Evolutionary conservation across 2,888 invertebrate genomes (phyloP).

Genomic region (Morpho achilles): DNA sequence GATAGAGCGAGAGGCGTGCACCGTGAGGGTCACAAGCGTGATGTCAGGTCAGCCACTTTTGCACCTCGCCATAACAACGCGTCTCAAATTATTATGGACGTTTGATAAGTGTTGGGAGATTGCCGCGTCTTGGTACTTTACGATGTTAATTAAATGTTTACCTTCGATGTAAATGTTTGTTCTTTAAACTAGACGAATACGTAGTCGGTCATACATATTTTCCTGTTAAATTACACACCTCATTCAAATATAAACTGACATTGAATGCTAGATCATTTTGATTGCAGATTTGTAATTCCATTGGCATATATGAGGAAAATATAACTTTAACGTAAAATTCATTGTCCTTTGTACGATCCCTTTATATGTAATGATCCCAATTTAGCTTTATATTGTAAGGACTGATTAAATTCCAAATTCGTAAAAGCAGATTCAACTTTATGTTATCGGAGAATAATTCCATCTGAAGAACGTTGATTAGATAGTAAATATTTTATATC

Average conservation of each 20-base stretch:
- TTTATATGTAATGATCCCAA: too few relatives aligned
- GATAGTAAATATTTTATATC: conserved; percentile 39
- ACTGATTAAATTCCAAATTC: too few relatives aligned
- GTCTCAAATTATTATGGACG: conserved; percentile 80
- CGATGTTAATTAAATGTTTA: conserved; percentile 76
- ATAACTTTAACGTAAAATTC: too few relatives aligned
- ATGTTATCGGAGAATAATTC: conserved; percentile 40
- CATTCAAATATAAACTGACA: too few relatives aligned
- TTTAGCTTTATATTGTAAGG: too few relatives aligned
- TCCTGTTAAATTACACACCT: conserved; percentile 12
- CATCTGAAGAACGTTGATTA: conserved; percentile 49
- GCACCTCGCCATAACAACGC: conserved; percentile 80
- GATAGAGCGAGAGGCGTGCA: conserved; percentile 52
- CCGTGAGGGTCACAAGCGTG: conserved; percentile 77
- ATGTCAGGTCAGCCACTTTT: conserved; percentile 81
- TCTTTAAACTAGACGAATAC: conserved; percentile 42
- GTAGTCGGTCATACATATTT: conserved; percentile 24
- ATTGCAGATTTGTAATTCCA: too few relatives aligned
- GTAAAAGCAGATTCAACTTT: too few relatives aligned
- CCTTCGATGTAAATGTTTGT: conserved; percentile 38
- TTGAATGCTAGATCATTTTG: too few relatives aligned
- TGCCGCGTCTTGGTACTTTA: conserved; percentile 74
- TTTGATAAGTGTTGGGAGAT: conserved; percentile 77
- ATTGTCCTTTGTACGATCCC: too few relatives aligned
- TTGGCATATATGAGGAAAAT: too few relatives aligned